Conservation (phyloP, 2,888 invertebrate species). For the Nemurella pictetii region DNA sequence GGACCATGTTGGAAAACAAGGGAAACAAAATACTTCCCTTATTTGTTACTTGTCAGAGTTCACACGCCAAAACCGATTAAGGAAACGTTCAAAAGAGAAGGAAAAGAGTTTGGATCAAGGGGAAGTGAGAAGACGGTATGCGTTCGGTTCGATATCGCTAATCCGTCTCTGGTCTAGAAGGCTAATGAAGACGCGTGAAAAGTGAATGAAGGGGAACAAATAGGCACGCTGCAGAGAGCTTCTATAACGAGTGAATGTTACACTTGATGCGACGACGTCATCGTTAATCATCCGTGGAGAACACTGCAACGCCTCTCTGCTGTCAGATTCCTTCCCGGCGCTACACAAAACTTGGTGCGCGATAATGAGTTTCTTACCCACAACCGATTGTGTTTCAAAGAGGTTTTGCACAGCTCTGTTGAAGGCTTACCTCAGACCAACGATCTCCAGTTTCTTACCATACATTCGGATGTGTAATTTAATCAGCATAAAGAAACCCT, state of each 20-base stretch:
- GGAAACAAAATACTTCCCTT: constrained; percentile 29
- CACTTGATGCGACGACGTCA: constrained; percentile 16
- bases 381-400: constrained; percentile 20
- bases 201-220: constrained; percentile 30
- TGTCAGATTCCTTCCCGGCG: constrained; percentile 17
- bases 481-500: not conserved
- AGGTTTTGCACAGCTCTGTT: not conserved
- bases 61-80: constrained; percentile 32
- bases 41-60: constrained; percentile 31
- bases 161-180: not conserved
- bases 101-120: not conserved
- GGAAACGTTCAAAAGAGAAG: constrained; percentile 24
- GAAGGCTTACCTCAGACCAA: constrained; percentile 1
- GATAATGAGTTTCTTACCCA: constrained; percentile 32
- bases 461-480: not conserved
- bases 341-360: constrained; percentile 2
- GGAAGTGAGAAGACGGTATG: not conserved
- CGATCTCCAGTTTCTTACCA: constrained; percentile 8
- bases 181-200: constrained; percentile 30
- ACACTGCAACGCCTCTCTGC: constrained; percentile 14
- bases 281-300: constrained; percentile 29
- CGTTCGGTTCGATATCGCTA: constrained; percentile 22
- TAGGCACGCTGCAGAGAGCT: not conserved
- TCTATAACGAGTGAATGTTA: constrained; percentile 20
- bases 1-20: constrained; percentile 26